A percentile compares a stretch with the other conserved stretches of the same genome.
phyloP scores from a whole-genome alignment of 2,113 vertebrate genomes.

The Grammomys surdaster region DNA sequence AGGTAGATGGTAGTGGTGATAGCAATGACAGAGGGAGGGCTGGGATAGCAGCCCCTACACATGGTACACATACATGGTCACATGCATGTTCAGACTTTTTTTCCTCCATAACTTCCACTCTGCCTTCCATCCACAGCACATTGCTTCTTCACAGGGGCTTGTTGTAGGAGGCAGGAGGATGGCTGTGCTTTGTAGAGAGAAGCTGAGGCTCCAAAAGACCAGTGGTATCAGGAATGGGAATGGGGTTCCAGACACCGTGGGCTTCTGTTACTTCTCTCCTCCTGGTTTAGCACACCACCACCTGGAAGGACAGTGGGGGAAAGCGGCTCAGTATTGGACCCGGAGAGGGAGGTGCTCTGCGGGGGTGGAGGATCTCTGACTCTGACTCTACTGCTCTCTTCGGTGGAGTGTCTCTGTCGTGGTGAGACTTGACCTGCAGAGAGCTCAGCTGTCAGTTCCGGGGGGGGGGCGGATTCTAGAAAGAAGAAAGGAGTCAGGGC shows the following conservation, averaged over 20 bases:
- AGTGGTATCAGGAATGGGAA: not conserved
- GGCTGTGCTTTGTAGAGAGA: not conserved
- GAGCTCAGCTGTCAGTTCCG: not conserved
- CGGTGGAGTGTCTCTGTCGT: not conserved
- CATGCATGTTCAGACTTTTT: not conserved
- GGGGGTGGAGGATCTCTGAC: not conserved
- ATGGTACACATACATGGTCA: not conserved
- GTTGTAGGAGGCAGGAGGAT: not conserved
- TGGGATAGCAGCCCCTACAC: not conserved
- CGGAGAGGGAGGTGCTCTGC: not conserved
- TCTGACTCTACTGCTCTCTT: not conserved
- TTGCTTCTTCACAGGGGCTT: not conserved
- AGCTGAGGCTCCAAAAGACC: not conserved
- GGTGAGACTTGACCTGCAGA: not conserved
- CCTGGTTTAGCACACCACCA: too few species aligned
- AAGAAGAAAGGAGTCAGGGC: not conserved
- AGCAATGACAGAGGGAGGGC: not conserved
- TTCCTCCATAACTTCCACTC: not conserved
- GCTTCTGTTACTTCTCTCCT: not conserved
- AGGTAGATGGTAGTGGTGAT: not conserved
- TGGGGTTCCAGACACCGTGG: not conserved
- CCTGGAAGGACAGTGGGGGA: not conserved
- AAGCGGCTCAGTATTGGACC: not conserved
- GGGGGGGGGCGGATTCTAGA: not conserved
- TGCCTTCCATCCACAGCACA: too few species aligned